Evolutionary conservation across 2,888 invertebrate genomes (phyloP), one percentile per base, ranked within the genome.

Genomic region (Nasonovia ribisnigri): DNA sequence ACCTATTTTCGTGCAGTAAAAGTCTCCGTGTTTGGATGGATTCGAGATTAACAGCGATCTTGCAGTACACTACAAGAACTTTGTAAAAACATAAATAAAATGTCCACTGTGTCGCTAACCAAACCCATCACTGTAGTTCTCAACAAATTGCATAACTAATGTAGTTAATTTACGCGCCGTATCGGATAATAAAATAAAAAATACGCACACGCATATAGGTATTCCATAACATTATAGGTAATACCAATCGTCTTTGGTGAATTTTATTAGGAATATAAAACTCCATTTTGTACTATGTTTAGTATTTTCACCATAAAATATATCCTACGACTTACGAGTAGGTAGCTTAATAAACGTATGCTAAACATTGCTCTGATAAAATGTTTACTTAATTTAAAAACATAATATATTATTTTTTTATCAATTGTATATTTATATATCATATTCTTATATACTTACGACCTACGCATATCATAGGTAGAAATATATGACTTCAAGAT

Each of bases 1-100:
- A 92, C 86, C 92, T 60, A 87, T 92, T 92, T 92, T 60, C 2
- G 26, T 16, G 86, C 86, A 48, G 87, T 60, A 87, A 87, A 92
- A 92, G 57, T 60, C 86, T 60, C 86, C 48, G 46, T 36, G 36
- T 92, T 54, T 24, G 54, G 54, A 87, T 87, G 87, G 60, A 92
- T 92, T 92, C 60, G 60, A 54, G 86, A 87, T 84, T 60, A 92
- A 87, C 60, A 36, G 57, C 54, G 29, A n/a, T 16, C 16, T 4
- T 84, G 48, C 13, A 13, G 13, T 51, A 43, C 43, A 54, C 84
- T 20, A 54, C 29, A 91, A 77, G 36, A 48, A 36, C 48, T 29
- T 48, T 48, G 46, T 26, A 1, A 84, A 54, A 91, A 54, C 51
- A 36, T 57, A 84, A 46, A 91, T 91, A 84, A 91, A 91, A n/a